Evolutionary conservation across 2,888 invertebrate genomes (phyloP).

Genomic region (Aphrophora alni): DNA sequence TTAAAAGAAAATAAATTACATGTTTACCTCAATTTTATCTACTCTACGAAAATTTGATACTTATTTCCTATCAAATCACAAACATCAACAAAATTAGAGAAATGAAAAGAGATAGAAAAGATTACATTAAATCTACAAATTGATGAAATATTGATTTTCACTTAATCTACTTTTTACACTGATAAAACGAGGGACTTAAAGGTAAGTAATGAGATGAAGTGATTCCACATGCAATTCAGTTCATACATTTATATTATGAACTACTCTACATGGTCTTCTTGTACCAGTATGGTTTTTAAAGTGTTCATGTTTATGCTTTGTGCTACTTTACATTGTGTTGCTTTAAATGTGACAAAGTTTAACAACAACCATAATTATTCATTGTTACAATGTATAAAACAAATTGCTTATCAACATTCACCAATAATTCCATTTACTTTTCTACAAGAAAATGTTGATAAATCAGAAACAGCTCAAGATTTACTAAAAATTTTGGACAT

Average conservation of each 20-base stretch:
- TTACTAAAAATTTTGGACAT: not conserved
- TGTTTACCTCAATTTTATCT: too few species aligned
- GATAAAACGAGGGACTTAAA: not conserved
- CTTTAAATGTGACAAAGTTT: not conserved
- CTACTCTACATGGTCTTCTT: not conserved
- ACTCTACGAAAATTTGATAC: too few species aligned
- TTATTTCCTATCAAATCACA: too few species aligned
- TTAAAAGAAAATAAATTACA: too few species aligned
- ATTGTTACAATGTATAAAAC: not conserved
- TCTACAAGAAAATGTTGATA: not conserved
- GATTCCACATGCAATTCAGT: not conserved
- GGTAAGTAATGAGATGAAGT: not conserved
- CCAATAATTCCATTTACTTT: not conserved
- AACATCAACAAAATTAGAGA: slow-evolving; percentile 35
- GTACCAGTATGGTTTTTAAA: not conserved
- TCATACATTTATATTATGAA: too few species aligned
- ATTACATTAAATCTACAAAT: not conserved
- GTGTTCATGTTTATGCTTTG: not conserved
- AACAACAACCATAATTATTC: not conserved
- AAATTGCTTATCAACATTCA: not conserved
- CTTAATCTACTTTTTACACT: not conserved
- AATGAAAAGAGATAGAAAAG: not conserved
- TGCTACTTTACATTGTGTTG: not conserved
- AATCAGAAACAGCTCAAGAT: not conserved
- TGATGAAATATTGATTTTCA: not conserved